Percentiles rank a stretch among this genome's conserved stretches.
Conservation (phyloP, 2,888 invertebrate species). For the Glaucopsyche alexis region DNA sequence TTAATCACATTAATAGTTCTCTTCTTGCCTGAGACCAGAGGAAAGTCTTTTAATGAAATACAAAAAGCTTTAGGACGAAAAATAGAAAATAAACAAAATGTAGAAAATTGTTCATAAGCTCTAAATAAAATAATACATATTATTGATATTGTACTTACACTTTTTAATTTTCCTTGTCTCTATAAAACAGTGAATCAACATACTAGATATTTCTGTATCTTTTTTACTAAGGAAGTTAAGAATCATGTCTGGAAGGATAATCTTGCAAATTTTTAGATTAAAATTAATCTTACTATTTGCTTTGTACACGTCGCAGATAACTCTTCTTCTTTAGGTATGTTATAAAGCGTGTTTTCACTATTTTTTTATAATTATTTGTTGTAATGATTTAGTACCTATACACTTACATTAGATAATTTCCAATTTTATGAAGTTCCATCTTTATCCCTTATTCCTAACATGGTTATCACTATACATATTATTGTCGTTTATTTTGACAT, state of each 20-base stretch:
- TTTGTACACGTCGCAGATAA: background rate
- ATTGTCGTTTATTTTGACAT: too few species aligned
- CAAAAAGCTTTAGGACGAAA: constrained; percentile 37
- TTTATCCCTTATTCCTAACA: too few species aligned
- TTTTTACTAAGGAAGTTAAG: too few species aligned
- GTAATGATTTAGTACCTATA: too few species aligned
- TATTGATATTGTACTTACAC: background rate
- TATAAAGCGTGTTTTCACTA: background rate
- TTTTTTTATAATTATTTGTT: background rate
- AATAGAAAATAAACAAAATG: background rate
- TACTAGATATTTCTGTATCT: too few species aligned
- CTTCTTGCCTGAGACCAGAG: constrained; percentile 45
- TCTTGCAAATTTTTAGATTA: background rate
- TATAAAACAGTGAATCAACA: background rate
- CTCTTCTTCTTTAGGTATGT: background rate
- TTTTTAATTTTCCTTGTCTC: background rate
- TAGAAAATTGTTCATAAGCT: background rate
- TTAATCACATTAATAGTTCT: constrained; percentile 38
- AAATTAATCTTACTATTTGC: background rate
- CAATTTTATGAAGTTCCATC: too few species aligned
- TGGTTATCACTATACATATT: too few species aligned
- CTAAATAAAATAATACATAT: background rate
- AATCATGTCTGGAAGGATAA: background rate
- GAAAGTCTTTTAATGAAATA: constrained; percentile 43
- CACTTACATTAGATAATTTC: too few species aligned